These are phyloP conservation scores for Myotis daubentonii DNA, from an alignment of 2,797 vertebrate genomes.

Conservation along the genomic window DNA sequence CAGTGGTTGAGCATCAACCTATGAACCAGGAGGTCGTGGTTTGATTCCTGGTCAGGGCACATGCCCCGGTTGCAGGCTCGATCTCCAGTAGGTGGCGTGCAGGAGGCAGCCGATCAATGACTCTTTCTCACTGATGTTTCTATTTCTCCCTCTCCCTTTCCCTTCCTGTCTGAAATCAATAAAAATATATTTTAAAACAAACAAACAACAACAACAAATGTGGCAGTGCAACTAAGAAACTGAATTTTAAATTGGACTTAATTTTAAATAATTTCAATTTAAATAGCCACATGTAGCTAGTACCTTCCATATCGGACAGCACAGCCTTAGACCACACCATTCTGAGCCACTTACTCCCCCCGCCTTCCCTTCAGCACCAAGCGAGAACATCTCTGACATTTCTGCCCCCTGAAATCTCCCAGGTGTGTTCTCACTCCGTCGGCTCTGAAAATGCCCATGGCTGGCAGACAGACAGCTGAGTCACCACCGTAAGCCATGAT, in stretches of 20 bases:
- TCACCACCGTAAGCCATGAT: background rate
- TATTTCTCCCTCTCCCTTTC: too few species aligned
- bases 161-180: too few species aligned
- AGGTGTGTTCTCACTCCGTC: background rate
- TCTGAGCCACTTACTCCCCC: background rate
- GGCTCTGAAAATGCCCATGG: background rate
- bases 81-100: too few species aligned
- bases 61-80: too few species aligned
- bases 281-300: background rate
- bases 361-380: background rate
- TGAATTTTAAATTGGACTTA: background rate
- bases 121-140: too few species aligned
- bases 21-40: too few species aligned
- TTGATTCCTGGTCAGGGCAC: too few species aligned
- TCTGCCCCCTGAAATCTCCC: background rate
- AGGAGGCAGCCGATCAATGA: too few species aligned
- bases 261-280: constrained; percentile 33
- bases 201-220: too few species aligned
- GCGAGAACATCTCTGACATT: background rate
- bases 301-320: background rate
- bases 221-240: background rate
- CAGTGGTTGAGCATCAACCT: too few species aligned
- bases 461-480: background rate
- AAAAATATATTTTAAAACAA: too few species aligned
- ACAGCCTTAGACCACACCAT: background rate